These are phyloP conservation scores for Pedetes capensis DNA, from an alignment of 2,113 vertebrate species.

Conservation along the genomic window DNA sequence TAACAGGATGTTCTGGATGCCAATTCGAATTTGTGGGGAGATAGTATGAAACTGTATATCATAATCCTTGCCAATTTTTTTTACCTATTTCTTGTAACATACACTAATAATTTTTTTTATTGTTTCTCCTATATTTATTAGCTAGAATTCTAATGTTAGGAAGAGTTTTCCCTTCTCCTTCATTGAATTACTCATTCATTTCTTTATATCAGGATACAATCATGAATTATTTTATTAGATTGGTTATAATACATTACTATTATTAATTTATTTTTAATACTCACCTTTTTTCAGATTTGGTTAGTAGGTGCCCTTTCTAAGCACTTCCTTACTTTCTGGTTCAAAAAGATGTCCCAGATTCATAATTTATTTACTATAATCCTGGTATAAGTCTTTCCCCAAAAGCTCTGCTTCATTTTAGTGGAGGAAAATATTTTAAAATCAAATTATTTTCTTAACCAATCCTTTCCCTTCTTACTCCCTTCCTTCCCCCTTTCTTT, in stretches of 20 bases:
- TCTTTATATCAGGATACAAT: not conserved
- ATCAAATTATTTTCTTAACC: not conserved
- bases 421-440: not conserved
- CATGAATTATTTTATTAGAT: not conserved
- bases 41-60: not conserved
- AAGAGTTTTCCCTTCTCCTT: not conserved
- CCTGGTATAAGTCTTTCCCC: not conserved
- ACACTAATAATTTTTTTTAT: slow-evolving; percentile 21
- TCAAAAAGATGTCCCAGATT: not conserved
- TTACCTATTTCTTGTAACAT: not conserved
- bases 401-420: not conserved
- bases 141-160: not conserved
- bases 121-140: not conserved
- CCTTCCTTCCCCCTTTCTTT: too few species aligned
- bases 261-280: not conserved
- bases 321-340: not conserved
- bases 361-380: not conserved
- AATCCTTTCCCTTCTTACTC: not conserved
- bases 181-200: not conserved
- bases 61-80: not conserved
- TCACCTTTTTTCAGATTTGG: not conserved
- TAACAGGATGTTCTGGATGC: not conserved
- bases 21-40: not conserved
- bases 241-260: not conserved
- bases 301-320: not conserved